Evolutionary conservation across 35 echinoderm and acorn worm genomes (phyloP), one percentile per base, ranked within the genome.

Genomic region (Nesometra sesokonis): DNA sequence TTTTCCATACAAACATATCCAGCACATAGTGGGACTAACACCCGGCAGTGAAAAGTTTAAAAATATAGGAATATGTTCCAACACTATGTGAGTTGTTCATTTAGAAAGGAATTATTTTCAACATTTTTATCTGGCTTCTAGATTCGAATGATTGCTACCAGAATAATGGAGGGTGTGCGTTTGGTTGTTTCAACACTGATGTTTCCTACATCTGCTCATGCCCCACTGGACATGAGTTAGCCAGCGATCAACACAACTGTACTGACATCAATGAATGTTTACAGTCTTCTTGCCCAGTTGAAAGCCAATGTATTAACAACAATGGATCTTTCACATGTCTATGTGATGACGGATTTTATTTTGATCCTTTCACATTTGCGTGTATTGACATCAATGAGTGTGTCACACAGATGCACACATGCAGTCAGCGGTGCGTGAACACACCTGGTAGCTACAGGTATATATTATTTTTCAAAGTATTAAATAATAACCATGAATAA

Each of bases 341-440:
- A 19, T 89, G 88, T 76, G 32, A 43, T 8, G 46, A 19, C 23
- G 86, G 86, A 17, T 38, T 35, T 31, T 29, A 80, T n/a, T 88
- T 36, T 38, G 31, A 81, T 43, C 11, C 31, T 11, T 32, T 88
- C 3, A 35, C n/a, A n/a, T 32, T 32, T 32, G 77, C 32, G 15
- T 90, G 89, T 85, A 27, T 40, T 32, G 89, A 90, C 32, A 33
- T 84, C 17, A 32, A 90, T 80, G 89, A 90, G 33, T 90, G 89
- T 52, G 27, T 84, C 33, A 43, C 57, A 3, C 67, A 57, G 1
- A 29, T 31, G 15, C 77, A 83, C 31, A n/a, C 21, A 29, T 90
- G 89, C 43, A 85, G 47, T 38, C 89, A 90, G 83, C 33, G 46
- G 33, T 90, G 89, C 36, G 33, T 85, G 57, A 90, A 90, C 85